A percentile compares a stretch with the other conserved stretches of the same genome.
Conservation (phyloP, 1,140 invertebrate species). For the Panulirus ornatus region DNA sequence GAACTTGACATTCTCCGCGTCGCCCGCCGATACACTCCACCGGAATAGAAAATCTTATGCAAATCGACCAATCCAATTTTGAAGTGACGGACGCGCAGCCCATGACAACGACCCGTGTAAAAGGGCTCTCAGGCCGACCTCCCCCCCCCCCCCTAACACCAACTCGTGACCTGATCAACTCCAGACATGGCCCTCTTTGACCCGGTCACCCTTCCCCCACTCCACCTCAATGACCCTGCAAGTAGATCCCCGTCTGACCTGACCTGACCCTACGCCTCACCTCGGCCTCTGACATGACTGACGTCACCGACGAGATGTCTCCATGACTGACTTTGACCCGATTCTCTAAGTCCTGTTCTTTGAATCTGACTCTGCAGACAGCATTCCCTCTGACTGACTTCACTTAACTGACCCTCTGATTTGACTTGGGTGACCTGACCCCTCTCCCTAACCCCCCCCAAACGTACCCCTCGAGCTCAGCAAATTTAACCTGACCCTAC, state of each 20-base stretch:
- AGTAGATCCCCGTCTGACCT: neutral
- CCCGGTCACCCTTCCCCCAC: too few relatives aligned
- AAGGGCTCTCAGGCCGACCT: too few relatives aligned
- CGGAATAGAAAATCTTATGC: conserved; percentile 19
- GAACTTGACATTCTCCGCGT: neutral
- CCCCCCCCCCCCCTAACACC: too few relatives aligned
- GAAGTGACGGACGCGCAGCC: neutral
- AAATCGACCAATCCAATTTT: conserved; percentile 16
- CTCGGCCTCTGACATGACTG: too few relatives aligned
- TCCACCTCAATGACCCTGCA: too few relatives aligned
- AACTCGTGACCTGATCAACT: too few relatives aligned
- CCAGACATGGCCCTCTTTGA: too few relatives aligned
- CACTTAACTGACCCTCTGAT: too few relatives aligned
- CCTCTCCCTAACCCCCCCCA: neutral
- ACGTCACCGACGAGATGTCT: too few relatives aligned
- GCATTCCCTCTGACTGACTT: too few relatives aligned
- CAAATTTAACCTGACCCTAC: too few relatives aligned
- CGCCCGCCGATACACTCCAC: neutral
- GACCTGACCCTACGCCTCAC: neutral
- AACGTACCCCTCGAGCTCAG: too few relatives aligned
- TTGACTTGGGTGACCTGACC: neutral
- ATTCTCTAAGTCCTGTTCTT: neutral
- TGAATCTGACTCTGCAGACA: neutral
- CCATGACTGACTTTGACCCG: neutral
- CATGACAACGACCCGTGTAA: neutral